A percentile compares a stretch with the other conserved stretches of the same genome.
phyloP scores from a whole-genome alignment of 2,888 invertebrate species.

The Trachelus tabidus region DNA sequence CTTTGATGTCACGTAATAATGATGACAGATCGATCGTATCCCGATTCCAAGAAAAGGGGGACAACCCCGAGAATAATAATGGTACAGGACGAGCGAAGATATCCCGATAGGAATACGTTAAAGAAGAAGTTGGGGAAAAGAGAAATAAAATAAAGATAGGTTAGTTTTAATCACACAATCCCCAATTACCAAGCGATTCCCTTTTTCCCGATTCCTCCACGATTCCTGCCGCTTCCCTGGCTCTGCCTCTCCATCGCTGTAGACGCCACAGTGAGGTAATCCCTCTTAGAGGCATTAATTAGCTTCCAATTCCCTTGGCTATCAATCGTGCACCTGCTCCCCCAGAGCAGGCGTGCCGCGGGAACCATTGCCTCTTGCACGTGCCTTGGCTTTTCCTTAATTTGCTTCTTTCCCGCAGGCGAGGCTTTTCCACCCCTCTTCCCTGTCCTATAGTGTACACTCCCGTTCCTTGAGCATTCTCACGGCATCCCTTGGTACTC shows the following conservation, averaged over 20 bases:
- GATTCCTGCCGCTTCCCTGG: slow-evolving; percentile 32
- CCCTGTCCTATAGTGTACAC: neutral
- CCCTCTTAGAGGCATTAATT: slow-evolving; percentile 48
- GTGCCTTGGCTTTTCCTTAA: slow-evolving; percentile 13
- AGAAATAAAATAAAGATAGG: slow-evolving; percentile 27
- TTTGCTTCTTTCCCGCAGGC: slow-evolving; percentile 15
- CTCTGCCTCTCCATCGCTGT: neutral
- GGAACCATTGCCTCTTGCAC: slow-evolving; percentile 25
- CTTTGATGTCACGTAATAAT: neutral
- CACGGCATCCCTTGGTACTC: neutral
- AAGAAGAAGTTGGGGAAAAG: slow-evolving; percentile 14
- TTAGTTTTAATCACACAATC: slow-evolving; percentile 44
- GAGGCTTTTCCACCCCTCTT: neutral
- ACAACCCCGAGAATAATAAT: neutral
- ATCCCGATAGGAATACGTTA: slow-evolving; percentile 18
- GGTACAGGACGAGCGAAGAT: neutral
- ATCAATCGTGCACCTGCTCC: slow-evolving; percentile 42
- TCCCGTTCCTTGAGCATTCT: neutral
- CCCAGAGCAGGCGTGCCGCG: slow-evolving; percentile 18
- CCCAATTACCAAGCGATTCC: slow-evolving; percentile 32
- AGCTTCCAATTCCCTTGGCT: slow-evolving; percentile 50
- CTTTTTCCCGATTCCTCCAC: slow-evolving; percentile 26
- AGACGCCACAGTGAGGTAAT: slow-evolving; percentile 37
- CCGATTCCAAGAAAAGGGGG: neutral
- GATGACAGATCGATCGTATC: neutral